Base-by-base conservation (phyloP, 2,888 invertebrate genomes). In the Gnatocerus cornutus region DNA sequence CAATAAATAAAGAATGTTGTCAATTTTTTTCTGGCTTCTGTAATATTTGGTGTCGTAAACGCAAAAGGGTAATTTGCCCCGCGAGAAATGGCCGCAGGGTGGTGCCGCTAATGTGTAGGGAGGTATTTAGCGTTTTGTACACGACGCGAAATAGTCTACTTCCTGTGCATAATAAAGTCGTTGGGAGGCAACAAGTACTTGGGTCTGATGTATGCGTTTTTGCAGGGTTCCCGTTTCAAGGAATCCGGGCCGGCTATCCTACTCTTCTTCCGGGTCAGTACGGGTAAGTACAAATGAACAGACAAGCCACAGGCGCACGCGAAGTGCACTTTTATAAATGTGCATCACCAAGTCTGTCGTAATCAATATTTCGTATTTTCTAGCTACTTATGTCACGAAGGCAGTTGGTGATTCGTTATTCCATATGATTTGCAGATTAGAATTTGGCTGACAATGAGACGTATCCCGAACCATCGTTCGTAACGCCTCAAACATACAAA, bases 251-350 rank as follows among this genome's bases (percentile, higher is more conserved):
- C 73, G 93, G 93, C 74, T 94, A 94, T 83, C 94, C 91, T 63
- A 87, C 91, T 53, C 90, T 94, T 73, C 87, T 95, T 79, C 94
- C 91, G 69, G 89, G 93, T 75, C 94, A 93, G 84, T 95, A 94
- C 83, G 94, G 94, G 95, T 95, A 87, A 94, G 94, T 92, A 63
- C 48, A 62, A 65, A 41, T 33, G 21, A 45, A 39, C 39, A 62
- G 55, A 63, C 16, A 14, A 43, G 53, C 70, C 67, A 70, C 29
- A 71, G 45, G 41, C 61, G 72, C 68, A 73, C 69, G 52, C 69
- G 71, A 67, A 53, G 58, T 74, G 69, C 72, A 69, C 67, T 73
- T 56, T 70, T 70, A 64, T 69, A 58, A 71, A 68, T 78, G 76
- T 76, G 70, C 78, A 78, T 78, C 79, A 78, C 78, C 78, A 78